phyloP scores from a whole-genome alignment of 1,140 invertebrate species.

The Plectrocnemia conspersa region DNA sequence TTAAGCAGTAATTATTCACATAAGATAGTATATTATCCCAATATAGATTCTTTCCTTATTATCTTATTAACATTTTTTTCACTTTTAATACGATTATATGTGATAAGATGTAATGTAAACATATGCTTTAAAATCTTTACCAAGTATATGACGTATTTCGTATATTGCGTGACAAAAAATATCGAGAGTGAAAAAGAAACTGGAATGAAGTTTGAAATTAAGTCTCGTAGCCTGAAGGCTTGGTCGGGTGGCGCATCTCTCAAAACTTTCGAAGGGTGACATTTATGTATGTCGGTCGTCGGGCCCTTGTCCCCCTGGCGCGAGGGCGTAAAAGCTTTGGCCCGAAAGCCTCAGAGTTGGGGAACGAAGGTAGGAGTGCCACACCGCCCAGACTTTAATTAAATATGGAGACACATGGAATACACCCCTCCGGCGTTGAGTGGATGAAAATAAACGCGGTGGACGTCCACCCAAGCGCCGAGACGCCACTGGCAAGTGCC shows the following conservation, averaged over 20 bases:
- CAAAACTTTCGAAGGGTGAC: slow-evolving; percentile 19
- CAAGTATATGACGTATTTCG: too few species aligned
- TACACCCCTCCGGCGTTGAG: slow-evolving; percentile 29
- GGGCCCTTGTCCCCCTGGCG: slow-evolving; percentile 1
- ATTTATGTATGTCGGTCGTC: slow-evolving; percentile 15
- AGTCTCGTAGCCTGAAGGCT: slow-evolving; percentile 7
- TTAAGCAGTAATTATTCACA: too few species aligned
- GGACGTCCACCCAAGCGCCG: neutral
- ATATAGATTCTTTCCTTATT: too few species aligned
- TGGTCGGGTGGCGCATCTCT: slow-evolving; percentile 15
- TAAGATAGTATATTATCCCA: too few species aligned
- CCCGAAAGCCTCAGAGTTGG: slow-evolving; percentile 12
- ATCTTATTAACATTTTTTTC: too few species aligned
- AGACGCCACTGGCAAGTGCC: neutral
- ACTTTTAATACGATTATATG: too few species aligned
- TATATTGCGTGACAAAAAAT: too few species aligned
- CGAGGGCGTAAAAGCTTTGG: slow-evolving; percentile 10
- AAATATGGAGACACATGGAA: slow-evolving; percentile 31
- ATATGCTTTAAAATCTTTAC: too few species aligned
- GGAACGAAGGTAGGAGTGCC: neutral
- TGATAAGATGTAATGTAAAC: too few species aligned
- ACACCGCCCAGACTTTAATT: slow-evolving; percentile 31
- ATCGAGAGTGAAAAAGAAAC: too few species aligned
- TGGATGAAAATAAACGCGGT: slow-evolving; percentile 32
- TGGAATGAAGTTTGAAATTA: slow-evolving; percentile 7